Conservation (phyloP, 23 tunicate species). For the Ascidia mentula region DNA sequence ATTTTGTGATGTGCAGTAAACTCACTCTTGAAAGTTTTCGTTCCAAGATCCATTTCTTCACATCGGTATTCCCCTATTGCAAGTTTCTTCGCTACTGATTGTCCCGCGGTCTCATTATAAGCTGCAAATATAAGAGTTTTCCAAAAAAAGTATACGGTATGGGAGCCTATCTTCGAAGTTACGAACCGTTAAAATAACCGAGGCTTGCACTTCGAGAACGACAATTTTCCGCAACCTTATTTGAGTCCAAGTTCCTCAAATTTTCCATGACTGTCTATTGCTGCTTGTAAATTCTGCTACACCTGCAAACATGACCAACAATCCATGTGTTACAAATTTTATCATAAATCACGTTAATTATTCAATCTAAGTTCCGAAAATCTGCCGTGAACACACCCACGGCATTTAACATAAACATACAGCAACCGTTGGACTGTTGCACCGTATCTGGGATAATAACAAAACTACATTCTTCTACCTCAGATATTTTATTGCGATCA, state of each 20-base stretch:
- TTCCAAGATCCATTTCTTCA: background rate
- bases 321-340: too few species aligned
- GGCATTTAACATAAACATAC: too few species aligned
- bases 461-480: too few species aligned
- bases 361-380: too few species aligned
- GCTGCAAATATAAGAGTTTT: background rate
- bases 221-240: background rate
- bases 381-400: too few species aligned
- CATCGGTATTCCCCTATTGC: background rate
- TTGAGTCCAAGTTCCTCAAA: background rate
- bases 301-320: too few species aligned
- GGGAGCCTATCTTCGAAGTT: background rate
- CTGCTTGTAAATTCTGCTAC: too few species aligned
- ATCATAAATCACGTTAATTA: too few species aligned
- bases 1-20: background rate
- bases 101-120: background rate
- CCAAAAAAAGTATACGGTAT: background rate
- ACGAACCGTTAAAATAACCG: background rate
- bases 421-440: too few species aligned
- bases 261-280: background rate
- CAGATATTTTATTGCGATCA: too few species aligned
- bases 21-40: background rate
- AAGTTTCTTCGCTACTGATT: background rate
- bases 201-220: background rate
- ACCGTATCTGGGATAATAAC: too few species aligned